A percentile compares a stretch with the other conserved stretches of the same genome.
phyloP scores from a whole-genome alignment of 2,888 invertebrate genomes.

The Uloborus plumipes region DNA sequence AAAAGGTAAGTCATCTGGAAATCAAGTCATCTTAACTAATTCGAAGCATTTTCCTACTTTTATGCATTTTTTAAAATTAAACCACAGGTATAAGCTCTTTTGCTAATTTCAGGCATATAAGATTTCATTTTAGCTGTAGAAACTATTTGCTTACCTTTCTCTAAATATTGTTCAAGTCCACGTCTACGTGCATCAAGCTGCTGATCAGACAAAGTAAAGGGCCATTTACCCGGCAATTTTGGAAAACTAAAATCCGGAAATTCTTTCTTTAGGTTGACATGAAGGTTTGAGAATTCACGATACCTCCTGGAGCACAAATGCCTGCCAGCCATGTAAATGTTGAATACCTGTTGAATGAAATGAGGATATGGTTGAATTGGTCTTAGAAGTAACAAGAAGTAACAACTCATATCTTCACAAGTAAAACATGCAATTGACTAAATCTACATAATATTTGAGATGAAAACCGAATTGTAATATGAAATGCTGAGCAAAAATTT shows the following conservation, averaged over 20 bases:
- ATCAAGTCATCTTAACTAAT: too few species aligned
- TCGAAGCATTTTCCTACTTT: too few species aligned
- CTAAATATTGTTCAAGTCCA: conserved; percentile 96
- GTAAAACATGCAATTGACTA: too few species aligned
- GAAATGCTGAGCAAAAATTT: too few species aligned
- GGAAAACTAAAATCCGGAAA: conserved; percentile 97
- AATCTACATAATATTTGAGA: too few species aligned
- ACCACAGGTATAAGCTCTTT: background rate
- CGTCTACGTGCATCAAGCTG: conserved; percentile 94
- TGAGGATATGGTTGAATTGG: too few species aligned
- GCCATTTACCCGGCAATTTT: conserved; percentile 98
- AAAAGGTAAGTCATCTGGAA: too few species aligned
- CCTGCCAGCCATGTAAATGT: conserved; percentile 98
- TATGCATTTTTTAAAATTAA: too few species aligned
- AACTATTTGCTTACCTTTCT: conserved; percentile 77
- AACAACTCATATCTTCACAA: too few species aligned
- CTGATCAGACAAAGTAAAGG: conserved; percentile 95
- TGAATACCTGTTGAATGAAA: conserved; percentile 77
- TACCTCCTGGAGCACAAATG: conserved; percentile 97
- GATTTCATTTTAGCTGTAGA: background rate
- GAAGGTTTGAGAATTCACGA: conserved; percentile 92
- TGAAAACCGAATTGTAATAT: too few species aligned
- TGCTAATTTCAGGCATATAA: background rate
- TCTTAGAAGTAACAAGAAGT: too few species aligned
- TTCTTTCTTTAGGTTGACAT: conserved; percentile 90